Base-by-base conservation (phyloP, 2,113 vertebrate genomes). In the Mellivora capensis region DNA sequence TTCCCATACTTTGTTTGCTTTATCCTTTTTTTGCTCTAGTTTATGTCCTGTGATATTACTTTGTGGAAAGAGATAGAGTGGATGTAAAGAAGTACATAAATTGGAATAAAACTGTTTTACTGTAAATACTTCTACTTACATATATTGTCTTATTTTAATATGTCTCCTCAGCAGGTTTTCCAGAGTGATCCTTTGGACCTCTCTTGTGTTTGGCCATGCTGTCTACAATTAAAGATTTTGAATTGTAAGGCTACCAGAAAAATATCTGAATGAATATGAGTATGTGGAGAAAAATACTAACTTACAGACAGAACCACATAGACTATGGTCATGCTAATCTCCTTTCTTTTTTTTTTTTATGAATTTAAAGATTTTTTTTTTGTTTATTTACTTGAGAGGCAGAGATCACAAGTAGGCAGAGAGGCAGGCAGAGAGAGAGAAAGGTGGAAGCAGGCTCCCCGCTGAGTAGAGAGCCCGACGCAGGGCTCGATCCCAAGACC, bases 61-160 rank as follows among this genome's bases (percentile, higher is more conserved):
- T 91, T 97, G 49, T 90, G 83, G 97, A 83, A 98, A 97, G 77
- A 92, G 89, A 81, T 31, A 97, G 29, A 96, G 67, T 69, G n/a
- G 42, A 96, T 61, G 59, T 95, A 97, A 98, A 98, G 96, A 97
- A 98, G 97, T 98, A 52, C 90, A 96, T 98, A 98, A 98, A 98
- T 97, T 94, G 97, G 88, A 98, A 62, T 52, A 95, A 98, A 98
- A 39, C 6, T 6, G 74, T 93, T 98, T 98, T 97, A 98, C 6
- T 39, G 37, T 98, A 98, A 98, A 97, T 97, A 74, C 47, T 82
- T 93, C 88, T 44, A 44, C 14, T 79, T 96, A 90, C 79, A 98
- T 97, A 97, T 92, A 97, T 49, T 52, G 27, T 3, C 3, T 96
- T 98, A 82, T 88, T 81, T 97, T 98, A 98, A 96, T 94, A 87